Evolutionary conservation across 2,888 invertebrate species (phyloP).

Genomic region (Trilocha varians): DNA sequence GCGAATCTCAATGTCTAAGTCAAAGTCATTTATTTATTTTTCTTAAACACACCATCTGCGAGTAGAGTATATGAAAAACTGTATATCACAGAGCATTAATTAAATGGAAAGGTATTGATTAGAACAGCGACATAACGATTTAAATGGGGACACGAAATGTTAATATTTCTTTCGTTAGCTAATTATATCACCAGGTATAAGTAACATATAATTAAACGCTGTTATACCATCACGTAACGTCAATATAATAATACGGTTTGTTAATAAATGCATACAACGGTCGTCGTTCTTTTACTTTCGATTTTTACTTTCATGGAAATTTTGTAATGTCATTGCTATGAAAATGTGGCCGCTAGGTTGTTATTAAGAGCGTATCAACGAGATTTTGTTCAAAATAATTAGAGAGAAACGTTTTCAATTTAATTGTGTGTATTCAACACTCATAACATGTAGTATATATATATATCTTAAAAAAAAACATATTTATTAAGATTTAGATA

Average conservation of each 20-base stretch:
- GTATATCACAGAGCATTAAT: too few species aligned
- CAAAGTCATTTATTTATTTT: too few species aligned
- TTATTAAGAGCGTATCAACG: background rate
- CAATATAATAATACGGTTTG: constrained; percentile 2
- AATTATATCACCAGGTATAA: background rate
- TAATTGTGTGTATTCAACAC: too few species aligned
- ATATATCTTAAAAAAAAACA: too few species aligned
- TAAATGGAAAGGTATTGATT: background rate
- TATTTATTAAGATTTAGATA: too few species aligned
- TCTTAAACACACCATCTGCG: too few species aligned
- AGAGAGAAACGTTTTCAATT: background rate
- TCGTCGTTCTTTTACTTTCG: constrained; percentile 1
- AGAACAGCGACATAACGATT: background rate
- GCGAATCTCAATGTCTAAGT: too few species aligned
- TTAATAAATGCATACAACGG: constrained; percentile 1
- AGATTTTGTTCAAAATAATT: background rate
- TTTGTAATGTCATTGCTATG: background rate
- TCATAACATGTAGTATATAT: too few species aligned
- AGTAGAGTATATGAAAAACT: too few species aligned
- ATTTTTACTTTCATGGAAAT: constrained; percentile 2
- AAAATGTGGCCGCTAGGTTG: background rate
- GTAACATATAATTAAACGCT: constrained; percentile 3
- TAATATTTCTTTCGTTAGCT: background rate
- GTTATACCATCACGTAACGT: constrained; percentile 5
- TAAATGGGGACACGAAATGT: background rate